phyloP scores from a whole-genome alignment of 2,888 invertebrate species.

The Apamea epomidion region DNA sequence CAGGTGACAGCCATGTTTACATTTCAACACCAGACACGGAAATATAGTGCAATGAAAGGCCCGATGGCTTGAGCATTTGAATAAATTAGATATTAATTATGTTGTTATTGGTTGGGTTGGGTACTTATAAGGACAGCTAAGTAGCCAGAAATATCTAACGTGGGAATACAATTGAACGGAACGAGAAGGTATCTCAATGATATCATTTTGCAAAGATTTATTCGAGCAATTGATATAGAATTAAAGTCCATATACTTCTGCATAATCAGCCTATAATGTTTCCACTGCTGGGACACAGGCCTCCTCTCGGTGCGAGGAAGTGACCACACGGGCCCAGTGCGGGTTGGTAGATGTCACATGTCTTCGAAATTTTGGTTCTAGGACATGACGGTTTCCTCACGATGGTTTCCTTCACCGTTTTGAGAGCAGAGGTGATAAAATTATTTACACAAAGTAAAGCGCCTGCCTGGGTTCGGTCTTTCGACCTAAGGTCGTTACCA shows the following conservation, averaged over 20 bases:
- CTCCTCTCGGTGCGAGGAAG: no score
- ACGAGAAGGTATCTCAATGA: background rate
- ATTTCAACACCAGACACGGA: conserved; percentile 70
- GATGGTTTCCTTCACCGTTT: no score
- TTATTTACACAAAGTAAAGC: no score
- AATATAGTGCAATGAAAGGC: conserved; percentile 66
- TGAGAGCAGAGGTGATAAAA: no score
- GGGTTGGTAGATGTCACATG: no score
- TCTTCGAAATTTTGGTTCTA: no score
- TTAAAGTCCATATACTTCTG: background rate
- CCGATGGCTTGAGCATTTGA: conserved; percentile 58
- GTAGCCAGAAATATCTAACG: conserved; percentile 10
- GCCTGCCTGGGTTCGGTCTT: no score
- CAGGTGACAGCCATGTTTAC: conserved; percentile 75
- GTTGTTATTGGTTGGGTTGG: conserved; percentile 40
- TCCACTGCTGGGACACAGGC: no score
- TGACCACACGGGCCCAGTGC: no score
- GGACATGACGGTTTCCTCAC: no score
- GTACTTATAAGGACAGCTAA: conserved; percentile 20
- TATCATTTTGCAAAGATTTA: background rate
- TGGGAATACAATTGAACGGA: conserved; percentile 16
- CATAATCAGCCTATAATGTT: no score
- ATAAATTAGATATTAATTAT: conserved; percentile 62
- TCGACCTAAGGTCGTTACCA: no score
- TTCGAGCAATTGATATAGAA: background rate